Conservation (phyloP, 2,113 vertebrate species). For the Proteles cristata region DNA sequence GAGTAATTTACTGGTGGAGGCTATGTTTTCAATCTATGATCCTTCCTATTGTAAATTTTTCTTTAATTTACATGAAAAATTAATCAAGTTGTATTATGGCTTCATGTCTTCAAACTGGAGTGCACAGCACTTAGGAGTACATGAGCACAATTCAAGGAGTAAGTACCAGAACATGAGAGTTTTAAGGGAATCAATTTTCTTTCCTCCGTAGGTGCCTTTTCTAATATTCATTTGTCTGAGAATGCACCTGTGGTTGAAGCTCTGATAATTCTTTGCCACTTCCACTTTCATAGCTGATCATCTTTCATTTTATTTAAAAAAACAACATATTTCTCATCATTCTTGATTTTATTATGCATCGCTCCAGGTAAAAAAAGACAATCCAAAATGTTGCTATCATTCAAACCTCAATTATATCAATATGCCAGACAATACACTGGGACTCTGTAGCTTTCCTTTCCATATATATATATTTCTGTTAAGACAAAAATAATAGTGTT, state of each 20-base stretch:
- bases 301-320: background rate
- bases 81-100: background rate
- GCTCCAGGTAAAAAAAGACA: background rate
- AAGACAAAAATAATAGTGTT: background rate
- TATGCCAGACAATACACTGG: background rate
- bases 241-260: background rate
- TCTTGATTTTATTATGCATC: background rate
- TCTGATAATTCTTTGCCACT: background rate
- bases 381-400: background rate
- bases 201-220: background rate
- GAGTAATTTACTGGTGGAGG: background rate
- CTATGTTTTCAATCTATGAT: background rate
- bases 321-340: background rate
- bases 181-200: background rate
- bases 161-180: background rate
- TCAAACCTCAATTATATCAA: background rate
- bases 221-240: background rate
- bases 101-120: background rate
- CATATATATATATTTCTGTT: background rate
- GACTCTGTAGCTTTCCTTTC: background rate
- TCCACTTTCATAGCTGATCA: background rate
- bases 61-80: background rate
- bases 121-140: background rate
- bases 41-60: background rate
- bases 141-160: background rate